Percentiles rank a stretch among this genome's conserved stretches.
Evolutionary conservation across 2,113 vertebrate genomes (phyloP).

Genomic region (Carettochelys insculpta): DNA sequence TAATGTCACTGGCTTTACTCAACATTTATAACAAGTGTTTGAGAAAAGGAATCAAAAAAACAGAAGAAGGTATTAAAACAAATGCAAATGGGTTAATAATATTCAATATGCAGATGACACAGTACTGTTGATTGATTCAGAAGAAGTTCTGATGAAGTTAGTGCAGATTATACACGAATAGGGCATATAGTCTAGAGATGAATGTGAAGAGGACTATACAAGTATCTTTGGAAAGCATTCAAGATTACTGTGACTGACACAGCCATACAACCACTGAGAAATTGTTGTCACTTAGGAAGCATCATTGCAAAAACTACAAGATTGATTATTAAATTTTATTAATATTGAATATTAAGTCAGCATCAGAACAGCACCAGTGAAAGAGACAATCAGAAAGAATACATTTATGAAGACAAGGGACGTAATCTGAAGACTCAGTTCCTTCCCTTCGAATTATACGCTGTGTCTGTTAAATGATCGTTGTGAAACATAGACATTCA

Average conservation of each 20-base stretch:
- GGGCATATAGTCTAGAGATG: background rate
- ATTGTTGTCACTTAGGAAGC: background rate
- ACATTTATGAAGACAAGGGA: background rate
- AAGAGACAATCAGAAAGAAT: background rate
- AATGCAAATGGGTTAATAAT: too few relatives aligned
- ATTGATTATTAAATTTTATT: background rate
- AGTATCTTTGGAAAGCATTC: background rate
- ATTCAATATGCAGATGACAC: too few relatives aligned
- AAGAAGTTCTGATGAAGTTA: background rate
- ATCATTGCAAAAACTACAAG: background rate
- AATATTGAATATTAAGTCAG: too few relatives aligned
- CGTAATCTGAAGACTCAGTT: background rate
- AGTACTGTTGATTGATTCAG: too few relatives aligned
- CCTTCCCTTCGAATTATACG: background rate
- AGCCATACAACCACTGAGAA: background rate
- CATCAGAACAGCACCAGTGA: background rate
- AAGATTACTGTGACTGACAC: background rate
- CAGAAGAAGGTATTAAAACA: too few relatives aligned
- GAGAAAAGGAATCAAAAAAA: too few relatives aligned
- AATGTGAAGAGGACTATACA: background rate
- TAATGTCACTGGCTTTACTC: too few relatives aligned
- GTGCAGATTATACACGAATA: background rate
- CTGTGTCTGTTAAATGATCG: background rate
- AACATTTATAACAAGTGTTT: too few relatives aligned
- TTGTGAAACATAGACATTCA: background rate